Percentiles rank a stretch among this genome's conserved stretches.
phyloP scores from a whole-genome alignment of 30 jellyfish, hydroid and myxozoan species.

The Haliclystus octoradiatus region DNA sequence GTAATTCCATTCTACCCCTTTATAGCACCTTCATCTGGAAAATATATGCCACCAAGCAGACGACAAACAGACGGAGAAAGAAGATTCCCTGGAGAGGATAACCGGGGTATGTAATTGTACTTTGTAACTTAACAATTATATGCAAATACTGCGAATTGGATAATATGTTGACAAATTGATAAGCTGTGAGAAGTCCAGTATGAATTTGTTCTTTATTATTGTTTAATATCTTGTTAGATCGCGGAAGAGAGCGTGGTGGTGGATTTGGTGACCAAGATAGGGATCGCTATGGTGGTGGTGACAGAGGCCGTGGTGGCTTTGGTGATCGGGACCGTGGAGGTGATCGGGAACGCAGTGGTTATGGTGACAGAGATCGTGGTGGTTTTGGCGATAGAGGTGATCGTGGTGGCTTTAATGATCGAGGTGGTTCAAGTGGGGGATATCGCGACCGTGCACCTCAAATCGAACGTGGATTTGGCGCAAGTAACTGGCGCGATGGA shows the following conservation, averaged over 20 bases:
- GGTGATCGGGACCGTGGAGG: conserved; percentile 57
- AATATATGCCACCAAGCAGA: conserved; percentile 70
- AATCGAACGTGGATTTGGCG: background rate
- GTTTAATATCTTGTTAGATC: no score
- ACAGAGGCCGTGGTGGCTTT: conserved; percentile 23
- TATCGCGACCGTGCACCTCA: background rate
- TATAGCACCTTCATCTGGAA: conserved; percentile 22
- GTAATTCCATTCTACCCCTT: no score
- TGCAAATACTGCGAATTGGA: no score
- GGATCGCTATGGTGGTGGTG: conserved; percentile 8
- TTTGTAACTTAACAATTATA: no score
- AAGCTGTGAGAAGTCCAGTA: no score
- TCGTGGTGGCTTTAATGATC: conserved; percentile 12
- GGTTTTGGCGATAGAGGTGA: conserved; percentile 53
- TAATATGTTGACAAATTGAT: no score
- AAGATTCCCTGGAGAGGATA: conserved; percentile 23
- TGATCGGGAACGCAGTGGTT: conserved; percentile 31
- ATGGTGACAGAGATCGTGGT: conserved; percentile 30
- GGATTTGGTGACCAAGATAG: conserved; percentile 13
- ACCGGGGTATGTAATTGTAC: no score
- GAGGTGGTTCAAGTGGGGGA: background rate
- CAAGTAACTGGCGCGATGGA: background rate
- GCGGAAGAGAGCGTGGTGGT: background rate
- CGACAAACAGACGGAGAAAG: conserved; percentile 25
- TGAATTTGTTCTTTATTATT: no score